Evolutionary conservation across 1,140 invertebrate genomes (phyloP).

Genomic region (Tetramorium parvispinum): DNA sequence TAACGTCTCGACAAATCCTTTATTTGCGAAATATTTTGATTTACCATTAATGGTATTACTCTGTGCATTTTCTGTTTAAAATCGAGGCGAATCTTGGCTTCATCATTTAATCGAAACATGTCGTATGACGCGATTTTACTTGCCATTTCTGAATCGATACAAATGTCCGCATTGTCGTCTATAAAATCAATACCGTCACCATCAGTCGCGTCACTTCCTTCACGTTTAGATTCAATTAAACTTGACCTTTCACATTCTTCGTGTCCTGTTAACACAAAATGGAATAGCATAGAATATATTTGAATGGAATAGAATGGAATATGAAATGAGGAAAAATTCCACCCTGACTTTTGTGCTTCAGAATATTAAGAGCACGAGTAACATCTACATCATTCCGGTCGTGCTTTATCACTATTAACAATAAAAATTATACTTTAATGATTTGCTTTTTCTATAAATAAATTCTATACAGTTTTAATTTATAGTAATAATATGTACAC

Average conservation of each 20-base stretch:
- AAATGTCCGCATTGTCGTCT: not conserved
- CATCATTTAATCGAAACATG: not conserved
- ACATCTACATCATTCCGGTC: not conserved
- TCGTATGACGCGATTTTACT: not conserved
- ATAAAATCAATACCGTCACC: not conserved
- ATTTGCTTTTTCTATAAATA: not conserved
- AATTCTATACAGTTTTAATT: not conserved
- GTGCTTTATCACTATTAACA: not conserved
- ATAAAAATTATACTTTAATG: conserved; percentile 1
- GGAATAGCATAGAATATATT: not conserved
- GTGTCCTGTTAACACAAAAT: not conserved
- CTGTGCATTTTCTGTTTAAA: conserved; percentile 63
- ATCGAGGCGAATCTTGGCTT: not conserved
- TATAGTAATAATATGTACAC: not conserved
- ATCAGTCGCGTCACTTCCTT: not conserved
- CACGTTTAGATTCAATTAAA: conserved; percentile 16
- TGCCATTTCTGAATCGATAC: not conserved
- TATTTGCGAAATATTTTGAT: not conserved
- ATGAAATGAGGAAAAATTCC: conserved; percentile 2
- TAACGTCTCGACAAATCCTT: not conserved
- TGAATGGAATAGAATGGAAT: not conserved
- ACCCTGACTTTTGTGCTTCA: not conserved
- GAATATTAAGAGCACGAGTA: conserved; percentile 7
- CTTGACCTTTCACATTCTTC: not conserved
- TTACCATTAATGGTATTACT: conserved; percentile 49